A percentile compares a stretch with the other conserved stretches of the same genome.
Conservation (phyloP, 2,888 invertebrate species). For the Xylota segnis region DNA sequence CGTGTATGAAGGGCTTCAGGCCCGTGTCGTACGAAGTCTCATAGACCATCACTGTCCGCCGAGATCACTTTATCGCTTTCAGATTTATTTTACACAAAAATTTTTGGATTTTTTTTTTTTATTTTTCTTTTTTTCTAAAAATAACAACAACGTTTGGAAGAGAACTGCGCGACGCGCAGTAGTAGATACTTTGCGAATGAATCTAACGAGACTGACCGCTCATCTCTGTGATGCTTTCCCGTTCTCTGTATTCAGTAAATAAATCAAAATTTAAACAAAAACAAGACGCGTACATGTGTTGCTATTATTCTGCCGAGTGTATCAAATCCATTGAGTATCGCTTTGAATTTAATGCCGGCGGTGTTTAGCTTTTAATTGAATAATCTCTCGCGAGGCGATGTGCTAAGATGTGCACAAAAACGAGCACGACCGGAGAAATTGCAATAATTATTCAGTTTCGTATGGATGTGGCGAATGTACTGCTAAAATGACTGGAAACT, state of each 20-base stretch:
- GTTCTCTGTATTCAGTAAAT: not conserved
- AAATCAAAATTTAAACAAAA: slow-evolving; percentile 1
- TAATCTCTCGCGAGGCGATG: not conserved
- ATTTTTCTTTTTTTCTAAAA: no score
- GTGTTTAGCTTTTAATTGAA: not conserved
- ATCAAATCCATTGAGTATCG: no score
- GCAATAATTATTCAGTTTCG: not conserved
- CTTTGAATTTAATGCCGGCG: no score
- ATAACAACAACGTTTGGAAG: not conserved
- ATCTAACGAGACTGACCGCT: not conserved
- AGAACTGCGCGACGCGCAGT: not conserved
- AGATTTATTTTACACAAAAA: not conserved
- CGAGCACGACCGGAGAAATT: not conserved
- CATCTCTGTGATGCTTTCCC: not conserved
- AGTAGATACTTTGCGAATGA: not conserved
- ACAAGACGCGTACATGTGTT: not conserved
- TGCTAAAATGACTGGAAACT: no score
- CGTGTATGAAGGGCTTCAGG: slow-evolving; percentile 76
- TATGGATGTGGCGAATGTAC: no score
- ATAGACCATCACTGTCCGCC: slow-evolving; percentile 28
- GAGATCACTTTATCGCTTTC: not conserved
- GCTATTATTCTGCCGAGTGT: no score
- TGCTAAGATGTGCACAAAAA: not conserved
- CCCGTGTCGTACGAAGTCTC: slow-evolving; percentile 81
- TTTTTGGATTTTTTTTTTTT: no score